Evolutionary conservation across 1,140 invertebrate genomes (phyloP).

Genomic region (Maconellicoccus hirsutus): DNA sequence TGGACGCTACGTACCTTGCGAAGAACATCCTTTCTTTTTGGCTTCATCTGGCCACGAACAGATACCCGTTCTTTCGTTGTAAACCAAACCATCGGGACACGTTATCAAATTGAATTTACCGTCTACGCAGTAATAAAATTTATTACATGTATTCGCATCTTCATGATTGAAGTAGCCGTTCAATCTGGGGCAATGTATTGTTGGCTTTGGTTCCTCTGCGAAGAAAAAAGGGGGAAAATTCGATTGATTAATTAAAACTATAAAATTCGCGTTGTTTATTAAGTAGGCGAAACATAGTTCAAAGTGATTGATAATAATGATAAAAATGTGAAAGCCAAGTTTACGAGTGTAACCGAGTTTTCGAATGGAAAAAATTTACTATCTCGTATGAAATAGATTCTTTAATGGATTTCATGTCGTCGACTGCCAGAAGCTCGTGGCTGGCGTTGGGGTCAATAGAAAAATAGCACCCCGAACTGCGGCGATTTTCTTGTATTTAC

Average conservation of each 20-base stretch:
- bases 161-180: constrained; percentile 83
- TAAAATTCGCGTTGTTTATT: too few species aligned
- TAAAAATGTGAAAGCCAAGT: too few species aligned
- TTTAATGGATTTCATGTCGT: too few species aligned
- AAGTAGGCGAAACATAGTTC: too few species aligned
- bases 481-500: too few species aligned
- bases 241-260: not conserved
- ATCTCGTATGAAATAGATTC: too few species aligned
- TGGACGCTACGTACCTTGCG: constrained; percentile 49
- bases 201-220: constrained; percentile 59
- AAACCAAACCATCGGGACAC: constrained; percentile 76
- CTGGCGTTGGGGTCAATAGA: too few species aligned
- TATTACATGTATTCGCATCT: constrained; percentile 63
- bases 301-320: too few species aligned
- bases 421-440: too few species aligned
- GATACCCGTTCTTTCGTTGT: constrained; percentile 75
- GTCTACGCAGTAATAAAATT: constrained; percentile 84
- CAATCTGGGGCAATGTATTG: constrained; percentile 62
- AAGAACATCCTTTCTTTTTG: constrained; percentile 70
- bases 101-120: constrained; percentile 79
- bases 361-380: too few species aligned
- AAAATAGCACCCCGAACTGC: too few species aligned
- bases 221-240: constrained; percentile 26
- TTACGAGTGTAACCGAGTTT: too few species aligned
- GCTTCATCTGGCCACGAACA: constrained; percentile 87